Base-by-base conservation (phyloP, 2,888 invertebrate species). In the Drosophila borealis region DNA sequence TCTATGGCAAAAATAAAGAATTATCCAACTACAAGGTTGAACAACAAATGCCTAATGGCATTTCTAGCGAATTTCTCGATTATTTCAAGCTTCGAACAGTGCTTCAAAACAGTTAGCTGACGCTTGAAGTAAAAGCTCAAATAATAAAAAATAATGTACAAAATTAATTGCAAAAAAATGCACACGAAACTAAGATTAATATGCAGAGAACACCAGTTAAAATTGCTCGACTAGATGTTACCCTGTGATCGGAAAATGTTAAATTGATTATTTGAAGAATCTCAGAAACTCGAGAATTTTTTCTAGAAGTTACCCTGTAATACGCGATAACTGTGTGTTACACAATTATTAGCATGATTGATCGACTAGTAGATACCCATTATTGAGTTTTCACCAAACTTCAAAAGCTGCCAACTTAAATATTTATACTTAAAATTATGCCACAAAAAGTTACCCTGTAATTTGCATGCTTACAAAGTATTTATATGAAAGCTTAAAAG, bases 1-100 rank as follows among this genome's bases (percentile, higher is more conserved):
- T 33, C 13, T 55, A 50, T 13, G 33, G 33, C 34, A 34, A 11
- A 44, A 42, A 48, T 63, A 45, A 19, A 48, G 42, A 33, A 17
- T 50, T 39, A 61, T 45, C 37, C 33, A 29, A 19, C 36, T 25
- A 49, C 42, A 49, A 44, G 42, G 36, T 44, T 50, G 39, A n/a
- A 51, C 37, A 63, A 53, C 10, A 53, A 45, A 63, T 65, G 14
- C 14, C 19, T 17, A 63, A 41, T 53, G 29, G 2, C 19, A 36
- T 21, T 66, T 54, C 65, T 9, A n/a, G 48, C n/a, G 4, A 37
- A 63, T 14, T 41, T 39, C 13, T 37, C 14, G 19, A 21, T 19
- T 4, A 3, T 19, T 17, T 17, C 5, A 37, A 36, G n/a, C 14
- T 37, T 4, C 25, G 4, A 25, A 64, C 33, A 45, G 17, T 39